Percentiles rank a stretch among this genome's conserved stretches.
These are phyloP conservation scores for Diachasmimorpha longicaudata DNA, from an alignment of 1,140 invertebrate species.

Conservation along the genomic window DNA sequence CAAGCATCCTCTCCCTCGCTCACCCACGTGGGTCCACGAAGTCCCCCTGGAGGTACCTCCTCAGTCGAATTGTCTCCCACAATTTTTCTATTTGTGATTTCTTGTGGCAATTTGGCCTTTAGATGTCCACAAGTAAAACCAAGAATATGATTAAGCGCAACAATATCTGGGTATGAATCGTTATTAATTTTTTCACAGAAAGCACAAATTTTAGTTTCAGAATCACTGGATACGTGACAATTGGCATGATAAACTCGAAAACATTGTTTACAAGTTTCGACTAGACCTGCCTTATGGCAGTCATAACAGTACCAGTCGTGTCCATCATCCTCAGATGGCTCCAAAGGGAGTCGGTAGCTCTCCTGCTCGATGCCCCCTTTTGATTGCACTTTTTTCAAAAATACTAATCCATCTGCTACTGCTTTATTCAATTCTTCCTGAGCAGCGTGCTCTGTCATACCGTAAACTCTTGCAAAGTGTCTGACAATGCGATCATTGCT, in stretches of 20 bases:
- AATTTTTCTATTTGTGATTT: conserved; percentile 56
- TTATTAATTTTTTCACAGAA: conserved; percentile 55
- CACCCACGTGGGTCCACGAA: conserved; percentile 51
- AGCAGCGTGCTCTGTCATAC: conserved; percentile 48
- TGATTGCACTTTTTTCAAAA: conserved; percentile 50
- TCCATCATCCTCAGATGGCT: conserved; percentile 35
- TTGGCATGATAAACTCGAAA: conserved; percentile 50
- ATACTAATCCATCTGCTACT: conserved; percentile 48
- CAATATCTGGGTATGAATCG: conserved; percentile 41
- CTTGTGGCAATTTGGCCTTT: conserved; percentile 55
- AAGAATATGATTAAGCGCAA: conserved; percentile 53
- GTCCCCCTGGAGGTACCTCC: conserved; percentile 42
- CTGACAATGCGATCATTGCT: conserved; percentile 52
- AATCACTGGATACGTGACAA: conserved; percentile 40
- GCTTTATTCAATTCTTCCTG: conserved; percentile 52
- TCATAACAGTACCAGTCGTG: conserved; percentile 58
- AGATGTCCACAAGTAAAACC: conserved; percentile 55
- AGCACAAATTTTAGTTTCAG: conserved; percentile 43
- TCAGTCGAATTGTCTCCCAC: conserved; percentile 45
- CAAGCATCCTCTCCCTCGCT: conserved; percentile 57
- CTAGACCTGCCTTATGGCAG: conserved; percentile 50
- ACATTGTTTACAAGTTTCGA: conserved; percentile 53
- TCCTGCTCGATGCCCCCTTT: conserved; percentile 53
- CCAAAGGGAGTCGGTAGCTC: conserved; percentile 45
- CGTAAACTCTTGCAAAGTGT: conserved; percentile 52